Evolutionary conservation across 2,797 vertebrate species (phyloP).

Genomic region (Gambusia yucatana): DNA sequence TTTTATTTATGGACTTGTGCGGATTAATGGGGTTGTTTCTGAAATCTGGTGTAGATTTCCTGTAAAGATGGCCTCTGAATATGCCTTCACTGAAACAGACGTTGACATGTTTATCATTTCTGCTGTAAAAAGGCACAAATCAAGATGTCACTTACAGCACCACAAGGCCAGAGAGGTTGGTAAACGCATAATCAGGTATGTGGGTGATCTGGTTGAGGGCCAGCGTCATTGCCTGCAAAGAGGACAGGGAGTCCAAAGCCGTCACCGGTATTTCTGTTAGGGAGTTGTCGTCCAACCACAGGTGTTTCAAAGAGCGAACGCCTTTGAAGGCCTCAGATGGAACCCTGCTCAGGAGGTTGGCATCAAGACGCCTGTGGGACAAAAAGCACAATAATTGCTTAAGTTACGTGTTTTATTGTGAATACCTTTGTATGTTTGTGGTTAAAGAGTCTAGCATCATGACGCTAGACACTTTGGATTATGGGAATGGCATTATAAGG

Average conservation of each 20-base stretch:
- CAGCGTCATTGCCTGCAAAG: slow-evolving; percentile 95
- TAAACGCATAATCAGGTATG: slow-evolving; percentile 92
- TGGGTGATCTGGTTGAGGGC: slow-evolving; percentile 92
- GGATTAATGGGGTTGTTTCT: neutral
- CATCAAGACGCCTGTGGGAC: slow-evolving; percentile 90
- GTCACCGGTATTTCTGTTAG: slow-evolving; percentile 90
- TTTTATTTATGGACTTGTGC: neutral
- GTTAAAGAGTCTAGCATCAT: slow-evolving; percentile 30
- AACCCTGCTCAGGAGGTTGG: slow-evolving; percentile 92
- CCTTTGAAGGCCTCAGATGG: slow-evolving; percentile 89
- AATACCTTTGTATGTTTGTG: slow-evolving; percentile 38
- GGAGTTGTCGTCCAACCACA: slow-evolving; percentile 95
- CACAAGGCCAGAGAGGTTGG: slow-evolving; percentile 93
- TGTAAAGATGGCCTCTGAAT: neutral
- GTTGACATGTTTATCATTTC: neutral
- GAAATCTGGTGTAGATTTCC: neutral
- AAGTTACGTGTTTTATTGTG: slow-evolving; percentile 32
- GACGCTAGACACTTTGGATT: slow-evolving; percentile 50
- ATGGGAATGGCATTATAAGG: slow-evolving; percentile 65
- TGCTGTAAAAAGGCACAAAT: slow-evolving; percentile 29
- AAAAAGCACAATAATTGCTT: slow-evolving; percentile 54
- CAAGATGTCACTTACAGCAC: slow-evolving; percentile 88
- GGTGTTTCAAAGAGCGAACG: slow-evolving; percentile 89
- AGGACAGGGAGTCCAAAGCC: slow-evolving; percentile 89
- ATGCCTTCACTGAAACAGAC: neutral